Conservation (phyloP, 2,888 invertebrate species). For the Lydus trimaculatus region DNA sequence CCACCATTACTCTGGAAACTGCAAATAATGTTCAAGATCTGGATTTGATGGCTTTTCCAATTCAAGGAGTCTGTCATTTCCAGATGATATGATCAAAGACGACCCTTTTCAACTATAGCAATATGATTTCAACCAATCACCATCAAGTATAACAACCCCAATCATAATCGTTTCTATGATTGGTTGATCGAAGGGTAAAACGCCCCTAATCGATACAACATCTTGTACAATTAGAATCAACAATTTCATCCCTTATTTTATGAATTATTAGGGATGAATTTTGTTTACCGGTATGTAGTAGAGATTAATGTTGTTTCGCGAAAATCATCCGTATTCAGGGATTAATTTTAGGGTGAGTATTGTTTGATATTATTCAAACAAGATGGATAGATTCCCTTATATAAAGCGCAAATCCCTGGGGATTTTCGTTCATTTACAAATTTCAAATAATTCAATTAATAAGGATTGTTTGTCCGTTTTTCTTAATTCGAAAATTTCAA, state of each 20-base stretch:
- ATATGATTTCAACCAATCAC: conserved; percentile 15
- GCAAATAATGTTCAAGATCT: neutral
- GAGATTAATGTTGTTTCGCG: neutral
- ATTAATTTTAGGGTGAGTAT: neutral
- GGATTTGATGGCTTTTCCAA: neutral
- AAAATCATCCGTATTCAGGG: neutral
- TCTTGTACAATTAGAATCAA: conserved; percentile 5
- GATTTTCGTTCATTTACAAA: conserved; percentile 36
- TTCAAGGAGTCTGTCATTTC: neutral
- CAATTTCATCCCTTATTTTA: neutral
- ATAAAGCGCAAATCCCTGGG: conserved; percentile 45
- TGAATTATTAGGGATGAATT: neutral
- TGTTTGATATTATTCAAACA: neutral
- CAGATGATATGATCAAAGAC: conserved; percentile 6
- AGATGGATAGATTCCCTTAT: conserved; percentile 11
- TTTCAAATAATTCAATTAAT: conserved; percentile 26
- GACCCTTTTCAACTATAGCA: conserved; percentile 6
- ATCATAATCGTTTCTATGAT: conserved; percentile 25
- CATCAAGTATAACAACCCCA: conserved; percentile 22
- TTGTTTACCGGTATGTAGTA: neutral
- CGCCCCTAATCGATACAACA: conserved; percentile 36
- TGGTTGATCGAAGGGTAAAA: conserved; percentile 31
- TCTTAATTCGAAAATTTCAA: neutral
- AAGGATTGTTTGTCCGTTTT: neutral
- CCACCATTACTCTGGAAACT: neutral